A percentile compares a stretch with the other conserved stretches of the same genome.
phyloP scores from a whole-genome alignment of 2,888 invertebrate species.

The Callimorpha dominula region DNA sequence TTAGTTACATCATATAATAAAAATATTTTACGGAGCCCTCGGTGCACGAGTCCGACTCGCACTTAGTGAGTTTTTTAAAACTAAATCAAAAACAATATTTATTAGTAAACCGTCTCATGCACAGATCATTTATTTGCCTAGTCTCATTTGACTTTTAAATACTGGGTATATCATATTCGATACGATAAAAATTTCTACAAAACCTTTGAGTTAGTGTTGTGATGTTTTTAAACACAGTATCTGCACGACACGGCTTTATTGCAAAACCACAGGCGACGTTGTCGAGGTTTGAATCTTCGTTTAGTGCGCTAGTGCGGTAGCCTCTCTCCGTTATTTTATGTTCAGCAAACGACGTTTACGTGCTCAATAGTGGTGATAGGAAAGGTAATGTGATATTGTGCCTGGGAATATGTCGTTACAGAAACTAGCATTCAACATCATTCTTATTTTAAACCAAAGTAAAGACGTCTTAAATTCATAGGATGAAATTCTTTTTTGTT shows the following conservation, averaged over 20 bases:
- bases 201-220: neutral
- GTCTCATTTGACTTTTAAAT: no score
- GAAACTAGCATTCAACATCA: neutral
- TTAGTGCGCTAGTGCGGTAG: conserved; percentile 3
- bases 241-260: conserved; percentile 7
- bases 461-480: neutral
- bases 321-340: neutral
- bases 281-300: neutral
- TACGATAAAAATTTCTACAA: no score
- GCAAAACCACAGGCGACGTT: conserved; percentile 8
- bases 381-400: neutral
- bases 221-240: conserved; percentile 7
- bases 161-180: no score
- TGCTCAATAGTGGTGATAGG: neutral
- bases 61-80: no score
- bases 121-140: no score
- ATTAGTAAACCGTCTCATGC: no score
- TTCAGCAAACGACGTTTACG: neutral
- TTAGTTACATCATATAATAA: no score
- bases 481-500: neutral
- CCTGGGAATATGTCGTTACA: neutral
- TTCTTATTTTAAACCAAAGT: neutral
- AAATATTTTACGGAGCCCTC: no score
- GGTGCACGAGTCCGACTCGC: no score
- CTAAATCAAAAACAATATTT: no score